phyloP scores from a whole-genome alignment of 2,113 vertebrate species.

The Leucosticte australis region DNA sequence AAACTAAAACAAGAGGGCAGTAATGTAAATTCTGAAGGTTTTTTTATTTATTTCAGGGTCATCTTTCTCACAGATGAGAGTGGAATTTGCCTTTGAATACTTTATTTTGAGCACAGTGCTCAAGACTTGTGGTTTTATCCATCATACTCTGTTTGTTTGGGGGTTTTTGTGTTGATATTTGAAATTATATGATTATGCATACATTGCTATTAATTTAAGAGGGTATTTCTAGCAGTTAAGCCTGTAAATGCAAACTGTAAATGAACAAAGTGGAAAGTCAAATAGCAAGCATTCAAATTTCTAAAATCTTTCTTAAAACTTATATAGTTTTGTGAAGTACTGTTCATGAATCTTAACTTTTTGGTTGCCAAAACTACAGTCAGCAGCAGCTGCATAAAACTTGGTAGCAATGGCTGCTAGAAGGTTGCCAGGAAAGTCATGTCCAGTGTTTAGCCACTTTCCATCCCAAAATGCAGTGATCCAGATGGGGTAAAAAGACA shows the following conservation, averaged over 20 bases:
- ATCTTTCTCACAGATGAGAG: not conserved
- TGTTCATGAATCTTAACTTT: not conserved
- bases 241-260: not conserved
- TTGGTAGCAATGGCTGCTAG: not conserved
- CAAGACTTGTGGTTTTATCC: not conserved
- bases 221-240: not conserved
- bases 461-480: fast-evolving
- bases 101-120: not conserved
- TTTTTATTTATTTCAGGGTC: not conserved
- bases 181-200: not conserved
- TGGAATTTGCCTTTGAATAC: not conserved
- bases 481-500: not conserved
- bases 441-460: not conserved
- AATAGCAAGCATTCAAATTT: not conserved
- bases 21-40: not conserved
- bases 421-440: not conserved
- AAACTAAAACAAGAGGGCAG: not conserved
- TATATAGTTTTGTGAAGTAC: not conserved
- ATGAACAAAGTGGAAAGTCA: not conserved
- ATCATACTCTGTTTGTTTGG: not conserved
- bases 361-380: not conserved
- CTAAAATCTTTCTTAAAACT: not conserved
- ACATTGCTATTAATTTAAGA: not conserved
- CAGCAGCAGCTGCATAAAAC: not conserved
- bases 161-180: not conserved